phyloP scores from a whole-genome alignment of 2,113 vertebrate species.

The Equus przewalskii region DNA sequence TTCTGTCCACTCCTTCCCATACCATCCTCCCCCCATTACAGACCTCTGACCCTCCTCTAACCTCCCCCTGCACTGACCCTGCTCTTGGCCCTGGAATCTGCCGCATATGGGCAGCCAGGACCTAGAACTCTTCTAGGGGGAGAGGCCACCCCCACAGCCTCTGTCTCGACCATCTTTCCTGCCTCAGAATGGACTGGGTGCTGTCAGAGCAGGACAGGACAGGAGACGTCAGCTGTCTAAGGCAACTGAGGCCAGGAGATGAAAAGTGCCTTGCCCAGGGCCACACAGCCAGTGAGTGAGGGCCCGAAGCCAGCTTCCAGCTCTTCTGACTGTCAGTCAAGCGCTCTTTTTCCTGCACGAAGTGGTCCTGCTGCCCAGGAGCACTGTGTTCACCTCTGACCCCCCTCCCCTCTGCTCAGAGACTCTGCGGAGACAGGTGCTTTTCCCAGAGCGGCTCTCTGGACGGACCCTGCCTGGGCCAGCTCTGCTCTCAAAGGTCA shows the following conservation, averaged over 20 bases:
- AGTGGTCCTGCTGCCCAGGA: background rate
- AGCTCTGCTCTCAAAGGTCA: background rate
- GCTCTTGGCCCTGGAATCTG: background rate
- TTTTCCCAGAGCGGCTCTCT: background rate
- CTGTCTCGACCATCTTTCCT: background rate
- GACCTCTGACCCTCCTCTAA: background rate
- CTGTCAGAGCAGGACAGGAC: background rate
- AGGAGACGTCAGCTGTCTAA: background rate
- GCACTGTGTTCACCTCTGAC: background rate
- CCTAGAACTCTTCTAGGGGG: background rate
- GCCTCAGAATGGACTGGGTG: background rate
- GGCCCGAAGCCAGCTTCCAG: background rate
- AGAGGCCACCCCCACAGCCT: background rate
- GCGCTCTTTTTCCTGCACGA: background rate
- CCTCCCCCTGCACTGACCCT: background rate
- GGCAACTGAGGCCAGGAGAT: background rate
- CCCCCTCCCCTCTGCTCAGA: background rate
- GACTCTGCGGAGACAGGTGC: background rate
- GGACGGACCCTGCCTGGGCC: background rate
- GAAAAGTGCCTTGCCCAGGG: background rate
- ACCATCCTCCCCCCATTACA: accelerated
- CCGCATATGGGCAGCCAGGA: background rate
- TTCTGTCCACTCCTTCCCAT: background rate
- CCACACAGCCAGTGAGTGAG: background rate
- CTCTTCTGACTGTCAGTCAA: background rate